phyloP scores from a whole-genome alignment of 2,113 vertebrate genomes.

The Austrofundulus limnaeus region DNA sequence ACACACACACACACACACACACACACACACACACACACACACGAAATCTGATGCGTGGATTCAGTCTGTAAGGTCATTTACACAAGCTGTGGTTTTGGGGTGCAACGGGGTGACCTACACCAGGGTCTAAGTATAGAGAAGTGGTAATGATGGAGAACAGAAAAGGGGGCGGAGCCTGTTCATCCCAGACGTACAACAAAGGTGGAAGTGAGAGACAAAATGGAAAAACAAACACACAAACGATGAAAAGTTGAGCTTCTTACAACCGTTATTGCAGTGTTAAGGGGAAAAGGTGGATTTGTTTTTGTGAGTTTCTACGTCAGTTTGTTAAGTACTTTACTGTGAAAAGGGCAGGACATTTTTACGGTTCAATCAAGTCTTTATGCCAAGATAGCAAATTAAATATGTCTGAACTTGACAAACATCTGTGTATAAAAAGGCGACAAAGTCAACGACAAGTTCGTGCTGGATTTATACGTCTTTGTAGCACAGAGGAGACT shows the following conservation, averaged over 20 bases:
- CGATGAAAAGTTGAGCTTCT: background rate
- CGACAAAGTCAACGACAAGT: background rate
- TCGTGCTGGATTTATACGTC: background rate
- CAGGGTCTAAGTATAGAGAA: constrained; percentile 41
- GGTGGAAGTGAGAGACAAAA: constrained; percentile 53
- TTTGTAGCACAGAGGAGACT: background rate
- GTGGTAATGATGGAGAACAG: constrained; percentile 13
- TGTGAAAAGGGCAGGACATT: background rate
- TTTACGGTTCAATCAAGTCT: background rate
- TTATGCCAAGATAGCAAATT: background rate
- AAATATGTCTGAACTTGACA: constrained; percentile 1
- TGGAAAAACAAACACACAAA: constrained; percentile 7
- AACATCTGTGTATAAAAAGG: background rate
- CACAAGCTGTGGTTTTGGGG: constrained; percentile 48
- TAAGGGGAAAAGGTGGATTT: background rate
- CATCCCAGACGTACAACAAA: constrained; percentile 45
- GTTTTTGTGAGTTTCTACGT: background rate
- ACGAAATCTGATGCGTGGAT: constrained; percentile 40
- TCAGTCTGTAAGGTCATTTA: constrained; percentile 40
- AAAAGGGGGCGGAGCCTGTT: constrained; percentile 10
- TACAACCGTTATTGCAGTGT: background rate
- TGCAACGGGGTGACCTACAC: constrained; percentile 27
- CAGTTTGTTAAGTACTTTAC: background rate
- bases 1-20: too few relatives aligned
- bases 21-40: constrained; percentile 17